These are phyloP conservation scores for Mesochorus sp. DNA, from an alignment of 2,888 invertebrate genomes.

Conservation along the genomic window DNA sequence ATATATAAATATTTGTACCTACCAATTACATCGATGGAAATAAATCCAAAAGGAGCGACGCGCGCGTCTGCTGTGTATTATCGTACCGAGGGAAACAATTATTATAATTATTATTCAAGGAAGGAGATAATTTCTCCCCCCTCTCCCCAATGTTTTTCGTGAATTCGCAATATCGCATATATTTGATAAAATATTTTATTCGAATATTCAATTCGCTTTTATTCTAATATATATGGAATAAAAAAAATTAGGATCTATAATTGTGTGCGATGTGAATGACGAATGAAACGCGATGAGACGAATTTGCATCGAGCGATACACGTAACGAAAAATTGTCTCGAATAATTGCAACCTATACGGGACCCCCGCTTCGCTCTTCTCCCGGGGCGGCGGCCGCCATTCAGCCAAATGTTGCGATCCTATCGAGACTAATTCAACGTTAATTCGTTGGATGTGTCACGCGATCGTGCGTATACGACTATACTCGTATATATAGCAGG, in stretches of 20 bases:
- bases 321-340: neutral
- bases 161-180: no score
- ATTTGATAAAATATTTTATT: no score
- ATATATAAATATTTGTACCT: no score
- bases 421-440: slow-evolving; percentile 66
- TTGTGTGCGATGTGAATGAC: no score
- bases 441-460: slow-evolving; percentile 57
- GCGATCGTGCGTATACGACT: no score
- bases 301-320: slow-evolving; percentile 30
- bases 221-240: no score
- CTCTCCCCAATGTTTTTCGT: no score
- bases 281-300: slow-evolving; percentile 8
- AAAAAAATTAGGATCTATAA: no score
- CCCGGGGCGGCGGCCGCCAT: slow-evolving; percentile 53
- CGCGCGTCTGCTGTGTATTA: neutral
- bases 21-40: slow-evolving; percentile 13
- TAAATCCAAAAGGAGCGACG: neutral
- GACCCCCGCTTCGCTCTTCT: neutral
- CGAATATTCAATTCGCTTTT: no score
- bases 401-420: slow-evolving; percentile 64
- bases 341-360: slow-evolving; percentile 36
- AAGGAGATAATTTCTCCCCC: slow-evolving; percentile 31
- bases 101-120: slow-evolving; percentile 27
- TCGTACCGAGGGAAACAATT: slow-evolving; percentile 12
- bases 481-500: no score